Base-by-base conservation (phyloP, 2,888 invertebrate species). In the Rotaria sp. region DNA sequence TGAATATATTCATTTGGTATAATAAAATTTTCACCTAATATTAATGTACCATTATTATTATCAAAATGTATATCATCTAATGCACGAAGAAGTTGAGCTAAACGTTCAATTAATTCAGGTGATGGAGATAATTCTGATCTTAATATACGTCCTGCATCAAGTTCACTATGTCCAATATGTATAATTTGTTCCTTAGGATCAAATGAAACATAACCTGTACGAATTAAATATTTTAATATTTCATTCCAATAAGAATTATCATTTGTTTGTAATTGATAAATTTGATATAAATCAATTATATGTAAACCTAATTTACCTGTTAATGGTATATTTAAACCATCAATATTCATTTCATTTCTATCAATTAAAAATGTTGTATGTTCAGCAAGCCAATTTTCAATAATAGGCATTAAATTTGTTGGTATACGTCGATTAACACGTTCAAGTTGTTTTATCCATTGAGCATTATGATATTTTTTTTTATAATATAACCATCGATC, bases 161-260 rank as follows among this genome's bases (percentile, higher is more conserved):
- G n/a, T 80, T 80, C 80, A 41, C 41, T 45, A 45, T 80, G 8
- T 26, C 26, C 41, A n/a, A 80, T 26, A 45, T 7, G 41, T 3
- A 80, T 45, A 7, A 80, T 3, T 80, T 80, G 41, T n/a, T 80
- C 45, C 1, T 80, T 10, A 2, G 45, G 7, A 26, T 80, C 80
- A 45, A 15, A 80, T n/a, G 80, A 80, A 45, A 80, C 45, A 45
- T 80, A n/a, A 45, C 80, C 80, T 10, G 45, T 80, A n/a, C 80
- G 41, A 45, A 80, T 80, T 80, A 80, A 45, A 80, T 45, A 80
- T 45, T 80, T 80, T 80, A 80, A 80, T 41, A 80, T 45, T 45
- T 41, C 80, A 45, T 10, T 45, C 80, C 80, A 80, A 45, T 2
- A 45, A 45, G 45, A 80, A 35, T 67, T 67, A 5, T 67, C 21